Conservation (phyloP, 1,140 invertebrate genomes). For the Drosophila lacertosa region DNA sequence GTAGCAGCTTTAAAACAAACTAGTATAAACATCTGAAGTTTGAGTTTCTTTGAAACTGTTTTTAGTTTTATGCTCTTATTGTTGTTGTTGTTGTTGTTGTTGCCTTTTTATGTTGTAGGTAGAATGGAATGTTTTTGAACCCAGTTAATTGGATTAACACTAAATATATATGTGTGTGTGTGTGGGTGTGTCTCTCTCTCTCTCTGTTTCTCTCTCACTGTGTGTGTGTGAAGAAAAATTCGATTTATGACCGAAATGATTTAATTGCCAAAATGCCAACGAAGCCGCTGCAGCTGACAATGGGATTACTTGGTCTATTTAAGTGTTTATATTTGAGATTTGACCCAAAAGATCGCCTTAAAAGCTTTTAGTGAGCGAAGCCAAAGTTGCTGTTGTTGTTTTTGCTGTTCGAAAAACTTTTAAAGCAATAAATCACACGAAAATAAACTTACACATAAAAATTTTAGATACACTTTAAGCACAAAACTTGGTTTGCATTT, state of each 20-base stretch:
- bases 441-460: no score
- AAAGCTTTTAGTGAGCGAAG: constrained; percentile 2
- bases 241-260: constrained; percentile 72
- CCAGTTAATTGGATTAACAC: constrained; percentile 79
- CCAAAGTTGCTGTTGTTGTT: constrained; percentile 1
- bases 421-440: neutral
- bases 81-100: constrained; percentile 27
- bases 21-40: constrained; percentile 77
- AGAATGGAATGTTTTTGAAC: constrained; percentile 71
- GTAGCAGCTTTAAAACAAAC: constrained; percentile 59
- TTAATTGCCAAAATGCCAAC: constrained; percentile 69
- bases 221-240: constrained; percentile 53
- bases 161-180: constrained; percentile 18
- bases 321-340: neutral
- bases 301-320: constrained; percentile 3
- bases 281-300: constrained; percentile 20
- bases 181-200: constrained; percentile 26
- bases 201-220: no score
- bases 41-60: constrained; percentile 76
- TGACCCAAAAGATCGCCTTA: neutral
- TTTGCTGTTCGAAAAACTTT: neutral
- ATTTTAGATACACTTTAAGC: no score
- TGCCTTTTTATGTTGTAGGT: constrained; percentile 31
- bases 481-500: no score
- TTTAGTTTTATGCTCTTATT: constrained; percentile 56